Evolutionary conservation across 2,797 vertebrate species (phyloP), one percentile per base, ranked within the genome.

Genomic region (Sebastes hubbsi): DNA sequence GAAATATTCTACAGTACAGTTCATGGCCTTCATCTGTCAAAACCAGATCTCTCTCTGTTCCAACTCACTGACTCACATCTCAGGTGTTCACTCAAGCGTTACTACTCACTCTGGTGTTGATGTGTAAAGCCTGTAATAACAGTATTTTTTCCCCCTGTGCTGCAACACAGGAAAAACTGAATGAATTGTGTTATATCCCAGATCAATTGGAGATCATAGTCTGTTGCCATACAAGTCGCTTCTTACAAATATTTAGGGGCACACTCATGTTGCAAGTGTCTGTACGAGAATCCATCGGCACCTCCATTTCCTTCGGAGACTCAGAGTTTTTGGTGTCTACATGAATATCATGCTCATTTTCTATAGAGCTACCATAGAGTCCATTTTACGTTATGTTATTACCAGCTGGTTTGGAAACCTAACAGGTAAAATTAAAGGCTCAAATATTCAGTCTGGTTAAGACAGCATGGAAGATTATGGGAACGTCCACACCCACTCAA

Each of bases 21-120:
- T 84, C 74, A 77, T 75, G 67, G 42, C 55, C 85, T 80, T 13
- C 81, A 74, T 85, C 73, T 83, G 82, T 89, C 77, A 85, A 87
- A 82, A 68, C 30, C 72, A 73, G 24, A 72, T 74, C 54, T 67
- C 59, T 27, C 36, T 76, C 63, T 72, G 75, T 70, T 89, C 70
- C 56, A 85, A 30, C 64, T 70, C 74, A 79, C 61, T 87, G 79
- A 86, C 70, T 81, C 68, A 83, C 55, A 34, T 32, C 34, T 81
- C 74, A 86, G 67, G 60, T 36, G 75, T 85, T 86, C 62, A 75
- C 9, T 82, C 29, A 38, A 68, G 61, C 22, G 5, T 80, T 78
- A 42, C 62, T 70, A 13, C 16, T 77, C 10, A 27, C 20, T 52
- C 63, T 58, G 70, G 71, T 77, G 34, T 30, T 20, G 32, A 24